These are phyloP conservation scores for Microctenopoma steveboyesi DNA, from an alignment of 2,797 vertebrate species.

Conservation along the genomic window DNA sequence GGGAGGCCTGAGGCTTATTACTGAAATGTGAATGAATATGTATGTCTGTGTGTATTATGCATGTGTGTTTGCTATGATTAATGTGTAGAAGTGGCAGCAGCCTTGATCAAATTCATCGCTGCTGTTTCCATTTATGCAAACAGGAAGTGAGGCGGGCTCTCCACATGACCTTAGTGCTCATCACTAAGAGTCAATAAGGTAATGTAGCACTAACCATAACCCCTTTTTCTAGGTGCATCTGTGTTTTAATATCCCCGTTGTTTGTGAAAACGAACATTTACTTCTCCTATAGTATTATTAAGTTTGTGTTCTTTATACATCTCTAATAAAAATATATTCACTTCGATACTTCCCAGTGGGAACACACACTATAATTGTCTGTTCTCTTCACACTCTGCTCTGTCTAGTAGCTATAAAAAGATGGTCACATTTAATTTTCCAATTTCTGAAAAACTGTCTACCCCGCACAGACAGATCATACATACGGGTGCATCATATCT, in stretches of 20 bases:
- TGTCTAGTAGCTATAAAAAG: slow-evolving; percentile 6
- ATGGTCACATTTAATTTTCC: slow-evolving; percentile 9
- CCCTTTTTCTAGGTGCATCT: slow-evolving; percentile 22
- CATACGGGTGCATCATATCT: not conserved
- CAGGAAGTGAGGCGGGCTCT: slow-evolving; percentile 27
- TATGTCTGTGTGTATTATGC: slow-evolving; percentile 16
- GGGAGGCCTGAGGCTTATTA: slow-evolving; percentile 59
- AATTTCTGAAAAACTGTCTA: slow-evolving; percentile 20
- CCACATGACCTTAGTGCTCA: slow-evolving; percentile 34
- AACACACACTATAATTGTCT: not conserved
- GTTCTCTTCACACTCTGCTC: not conserved
- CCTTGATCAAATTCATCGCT: slow-evolving; percentile 35
- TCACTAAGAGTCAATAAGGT: slow-evolving; percentile 57
- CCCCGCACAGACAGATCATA: slow-evolving; percentile 1
- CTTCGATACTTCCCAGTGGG: not conserved
- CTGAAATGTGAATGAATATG: slow-evolving; percentile 18
- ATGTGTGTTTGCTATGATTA: slow-evolving; percentile 22
- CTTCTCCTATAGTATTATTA: too few relatives aligned
- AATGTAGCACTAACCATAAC: slow-evolving; percentile 33
- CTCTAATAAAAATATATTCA: slow-evolving; percentile 12
- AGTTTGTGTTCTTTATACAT: too few relatives aligned
- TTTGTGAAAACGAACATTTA: not conserved
- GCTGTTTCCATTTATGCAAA: slow-evolving; percentile 36
- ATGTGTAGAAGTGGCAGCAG: slow-evolving; percentile 30
- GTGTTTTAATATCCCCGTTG: slow-evolving; percentile 6